Base-by-base conservation (phyloP, 2,113 vertebrate genomes). In the Pangasianodon gigas region DNA sequence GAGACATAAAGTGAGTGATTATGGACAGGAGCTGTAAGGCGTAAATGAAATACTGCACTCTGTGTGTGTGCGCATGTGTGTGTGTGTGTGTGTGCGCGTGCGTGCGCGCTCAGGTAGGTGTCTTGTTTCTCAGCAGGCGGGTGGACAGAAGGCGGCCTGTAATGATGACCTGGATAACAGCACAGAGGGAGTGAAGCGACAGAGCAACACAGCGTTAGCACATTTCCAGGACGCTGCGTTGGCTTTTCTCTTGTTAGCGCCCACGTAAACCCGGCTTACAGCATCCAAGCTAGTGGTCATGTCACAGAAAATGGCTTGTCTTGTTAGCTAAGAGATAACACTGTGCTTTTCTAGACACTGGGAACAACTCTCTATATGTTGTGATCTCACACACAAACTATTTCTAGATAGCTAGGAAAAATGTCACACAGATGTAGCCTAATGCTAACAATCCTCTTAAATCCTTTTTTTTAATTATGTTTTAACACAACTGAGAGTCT, bases 161-260 rank as follows among this genome's bases (percentile, higher is more conserved):
- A 87, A 84, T 88, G 62, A 71, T 88, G 79, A 88, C 87, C 62
- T 71, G 80, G 62, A 84, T 71, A 84, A 54, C 48, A 37, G 62
- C 37, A 74, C 79, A 84, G 37, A 88, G 80, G 56, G 13, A 88
- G 46, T 26, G 2, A 56, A 29, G 52, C 46, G 51, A 71, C 87
- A 88, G 67, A 69, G 37, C 80, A 84, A 71, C 29, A 37, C 48
- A 48, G 21, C 37, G 26, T 37, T 60, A 32, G 56, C 18, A 62
- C 75, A 65, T 69, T 67, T 81, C 77, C 56, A 82, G 62, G 62
- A 52, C 2, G 48, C 48, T 32, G 18, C 13, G 60, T 24, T 37
- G 21, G 60, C 77, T 51, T 81, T 81, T 26, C 58, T 67, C 87
- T 54, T 56, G 60, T 88, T 83, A 51, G 32, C 48, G 52, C 48